These are phyloP conservation scores for Cataglyphis hispanica DNA, from an alignment of 1,140 invertebrate species.

Conservation along the genomic window DNA sequence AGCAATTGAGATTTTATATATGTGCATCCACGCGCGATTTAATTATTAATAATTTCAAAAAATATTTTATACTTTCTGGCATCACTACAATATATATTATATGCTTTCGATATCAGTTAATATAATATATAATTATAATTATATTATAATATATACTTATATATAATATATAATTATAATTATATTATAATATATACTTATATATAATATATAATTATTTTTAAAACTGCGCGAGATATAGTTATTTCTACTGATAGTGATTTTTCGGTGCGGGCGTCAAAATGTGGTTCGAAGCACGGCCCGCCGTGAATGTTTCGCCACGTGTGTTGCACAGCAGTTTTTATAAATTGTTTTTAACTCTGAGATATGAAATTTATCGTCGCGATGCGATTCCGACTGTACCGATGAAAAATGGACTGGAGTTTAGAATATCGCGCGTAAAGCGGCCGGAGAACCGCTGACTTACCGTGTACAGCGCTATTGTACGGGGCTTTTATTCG, in stretches of 20 bases:
- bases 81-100: neutral
- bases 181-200: no score
- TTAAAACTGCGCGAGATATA: slow-evolving; percentile 7
- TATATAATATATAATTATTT: neutral
- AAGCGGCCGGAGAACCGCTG: slow-evolving; percentile 42
- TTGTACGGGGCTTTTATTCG: slow-evolving; percentile 37
- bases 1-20: neutral
- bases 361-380: slow-evolving; percentile 57
- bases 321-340: slow-evolving; percentile 7
- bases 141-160: no score
- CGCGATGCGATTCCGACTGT: slow-evolving; percentile 38
- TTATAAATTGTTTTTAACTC: slow-evolving; percentile 61
- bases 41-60: neutral
- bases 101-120: no score
- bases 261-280: slow-evolving; percentile 39
- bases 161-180: no score
- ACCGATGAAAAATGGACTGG: slow-evolving; percentile 49
- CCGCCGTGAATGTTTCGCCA: neutral
- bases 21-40: neutral
- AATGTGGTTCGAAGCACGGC: slow-evolving; percentile 5
- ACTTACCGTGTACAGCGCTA: slow-evolving; percentile 9
- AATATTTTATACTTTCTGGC: neutral
- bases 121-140: no score
- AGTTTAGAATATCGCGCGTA: slow-evolving; percentile 48
- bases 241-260: slow-evolving; percentile 15